Evolutionary conservation across 2,888 invertebrate species (phyloP).

Genomic region (Escarpia spicata): DNA sequence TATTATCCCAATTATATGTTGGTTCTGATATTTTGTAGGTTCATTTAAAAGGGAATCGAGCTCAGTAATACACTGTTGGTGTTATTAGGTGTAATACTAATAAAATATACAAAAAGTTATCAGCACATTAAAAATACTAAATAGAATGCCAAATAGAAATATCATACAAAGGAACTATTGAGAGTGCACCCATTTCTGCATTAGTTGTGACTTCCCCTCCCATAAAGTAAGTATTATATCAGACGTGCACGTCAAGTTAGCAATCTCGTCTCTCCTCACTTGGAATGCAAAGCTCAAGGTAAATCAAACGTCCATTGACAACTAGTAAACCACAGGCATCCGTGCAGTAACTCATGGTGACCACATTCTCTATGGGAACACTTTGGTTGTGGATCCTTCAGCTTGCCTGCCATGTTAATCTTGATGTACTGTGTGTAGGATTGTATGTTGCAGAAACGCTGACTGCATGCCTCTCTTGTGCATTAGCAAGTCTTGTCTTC

Average conservation of each 20-base stretch:
- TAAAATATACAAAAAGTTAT: too few relatives aligned
- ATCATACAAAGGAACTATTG: too few relatives aligned
- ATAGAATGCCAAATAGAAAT: too few relatives aligned
- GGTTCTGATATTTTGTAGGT: background rate
- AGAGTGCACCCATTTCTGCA: background rate
- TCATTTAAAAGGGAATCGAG: too few relatives aligned
- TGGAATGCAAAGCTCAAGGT: background rate
- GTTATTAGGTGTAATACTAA: too few relatives aligned
- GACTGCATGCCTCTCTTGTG: too few relatives aligned
- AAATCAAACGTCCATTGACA: background rate
- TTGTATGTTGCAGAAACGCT: too few relatives aligned
- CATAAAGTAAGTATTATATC: background rate
- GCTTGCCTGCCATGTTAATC: background rate
- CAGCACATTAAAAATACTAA: too few relatives aligned
- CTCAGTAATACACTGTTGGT: too few relatives aligned
- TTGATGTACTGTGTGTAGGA: background rate
- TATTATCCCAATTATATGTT: background rate
- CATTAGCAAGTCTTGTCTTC: too few relatives aligned
- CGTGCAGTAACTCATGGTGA: background rate
- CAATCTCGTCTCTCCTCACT: background rate
- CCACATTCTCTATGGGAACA: background rate
- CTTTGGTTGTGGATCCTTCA: background rate
- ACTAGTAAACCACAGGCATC: background rate
- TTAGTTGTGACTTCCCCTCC: background rate
- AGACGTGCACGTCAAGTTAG: slow-evolving; percentile 3